Evolutionary conservation across 2,888 invertebrate genomes (phyloP), one percentile per base, ranked within the genome.

Genomic region (Morpho helenor): DNA sequence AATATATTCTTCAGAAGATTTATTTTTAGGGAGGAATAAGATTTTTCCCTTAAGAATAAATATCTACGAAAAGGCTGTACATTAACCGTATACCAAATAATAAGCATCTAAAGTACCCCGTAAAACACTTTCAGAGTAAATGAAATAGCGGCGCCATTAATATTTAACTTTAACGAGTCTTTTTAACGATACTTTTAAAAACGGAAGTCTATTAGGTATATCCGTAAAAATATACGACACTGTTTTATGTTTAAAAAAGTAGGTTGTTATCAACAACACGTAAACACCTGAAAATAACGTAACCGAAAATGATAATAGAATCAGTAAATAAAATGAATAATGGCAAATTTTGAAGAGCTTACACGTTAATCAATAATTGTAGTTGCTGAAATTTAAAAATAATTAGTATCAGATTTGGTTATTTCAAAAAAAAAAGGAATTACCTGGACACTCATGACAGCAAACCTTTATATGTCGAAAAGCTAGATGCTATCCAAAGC

Each of bases 161-260:
- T 67, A 66, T 64, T 67, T 67, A 63, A 66, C 62, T 64, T 65
- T 64, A 66, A 66, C 64, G 67, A 64, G 62, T 54, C 49, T 61
- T 62, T 63, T 66, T 65, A 66, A 66, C 63, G 63, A 65, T 66
- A 63, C 62, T 63, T 67, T 64, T 63, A 64, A 64, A 49, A 62
- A 66, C 59, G 62, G 43, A 64, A 61, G 59, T 57, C 54, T 60
- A 53, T 62, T 57, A 61, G 57, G 61, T 61, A 60, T 66, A 63
- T 61, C 58, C 52, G 64, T 72, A 73, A 72, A 75, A 74, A 71
- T 68, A 72, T 70, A 73, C 71, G 68, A 66, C 69, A 68, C 16
- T 46, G 53, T 53, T 59, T 56, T 48, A 56, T 52, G 52, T 39
- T 8, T 31, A 45, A n/a, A 45, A 8, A 52, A 45, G 8, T 43